These are phyloP conservation scores for Pampusana beccarii DNA, from an alignment of 2,113 vertebrate genomes.

Conservation along the genomic window DNA sequence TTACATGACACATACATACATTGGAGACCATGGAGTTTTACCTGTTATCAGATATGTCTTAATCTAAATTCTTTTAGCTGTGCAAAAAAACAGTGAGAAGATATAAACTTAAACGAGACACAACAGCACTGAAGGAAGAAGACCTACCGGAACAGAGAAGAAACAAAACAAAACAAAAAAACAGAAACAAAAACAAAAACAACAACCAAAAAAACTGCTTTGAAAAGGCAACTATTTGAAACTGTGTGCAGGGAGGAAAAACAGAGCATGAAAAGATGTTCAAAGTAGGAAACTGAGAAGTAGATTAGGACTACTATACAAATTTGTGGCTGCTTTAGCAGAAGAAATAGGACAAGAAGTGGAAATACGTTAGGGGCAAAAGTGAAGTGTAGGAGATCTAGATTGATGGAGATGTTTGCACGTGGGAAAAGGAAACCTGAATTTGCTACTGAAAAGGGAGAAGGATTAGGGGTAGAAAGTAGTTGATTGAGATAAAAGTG, in stretches of 20 bases:
- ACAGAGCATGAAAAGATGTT: background rate
- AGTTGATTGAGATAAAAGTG: background rate
- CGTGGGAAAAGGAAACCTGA: background rate
- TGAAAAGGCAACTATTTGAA: background rate
- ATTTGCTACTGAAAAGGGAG: background rate
- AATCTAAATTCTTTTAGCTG: background rate
- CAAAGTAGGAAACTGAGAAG: background rate
- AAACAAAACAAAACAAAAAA: background rate
- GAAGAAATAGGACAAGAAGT: background rate
- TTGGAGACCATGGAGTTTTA: background rate
- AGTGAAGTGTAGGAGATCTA: background rate
- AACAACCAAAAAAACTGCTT: accelerated
- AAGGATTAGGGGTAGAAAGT: background rate
- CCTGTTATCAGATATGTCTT: background rate
- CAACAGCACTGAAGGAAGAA: background rate
- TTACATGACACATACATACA: background rate
- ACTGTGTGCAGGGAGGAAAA: background rate
- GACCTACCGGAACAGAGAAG: background rate
- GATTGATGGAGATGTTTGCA: background rate
- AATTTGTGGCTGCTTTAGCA: background rate
- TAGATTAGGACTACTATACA: background rate
- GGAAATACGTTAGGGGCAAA: background rate
- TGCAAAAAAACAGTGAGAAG: background rate
- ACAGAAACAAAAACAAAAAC: no score
- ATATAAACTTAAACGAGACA: background rate